These are phyloP conservation scores for Loris lydekkerianus DNA, from an alignment of 2,797 vertebrate species.

Conservation along the genomic window DNA sequence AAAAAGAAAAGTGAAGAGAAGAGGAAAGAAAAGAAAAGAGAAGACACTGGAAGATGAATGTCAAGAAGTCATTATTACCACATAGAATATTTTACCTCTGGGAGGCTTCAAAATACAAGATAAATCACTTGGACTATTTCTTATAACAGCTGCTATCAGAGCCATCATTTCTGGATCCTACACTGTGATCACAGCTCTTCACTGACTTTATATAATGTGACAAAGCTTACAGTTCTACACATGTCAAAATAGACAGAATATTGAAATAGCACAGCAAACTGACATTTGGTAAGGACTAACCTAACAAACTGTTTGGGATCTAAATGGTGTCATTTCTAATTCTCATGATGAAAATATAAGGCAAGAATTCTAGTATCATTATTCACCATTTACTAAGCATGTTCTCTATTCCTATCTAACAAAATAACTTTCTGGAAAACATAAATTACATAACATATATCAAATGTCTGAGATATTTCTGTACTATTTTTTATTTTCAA, in stretches of 20 bases:
- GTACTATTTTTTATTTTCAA: background rate
- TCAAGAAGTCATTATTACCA: background rate
- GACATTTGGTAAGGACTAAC: background rate
- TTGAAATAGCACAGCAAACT: background rate
- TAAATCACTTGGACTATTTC: background rate
- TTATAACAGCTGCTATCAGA: background rate
- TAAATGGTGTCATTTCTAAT: slow-evolving; percentile 34
- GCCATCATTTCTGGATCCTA: background rate
- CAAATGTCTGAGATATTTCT: background rate
- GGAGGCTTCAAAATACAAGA: background rate
- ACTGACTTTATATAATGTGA: background rate
- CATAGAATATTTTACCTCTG: background rate
- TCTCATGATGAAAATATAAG: background rate
- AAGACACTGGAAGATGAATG: background rate
- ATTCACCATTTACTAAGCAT: background rate
- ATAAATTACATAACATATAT: background rate
- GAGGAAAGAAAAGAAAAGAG: too few species aligned
- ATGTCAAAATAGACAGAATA: background rate
- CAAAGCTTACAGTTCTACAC: background rate
- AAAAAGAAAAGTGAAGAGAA: too few species aligned
- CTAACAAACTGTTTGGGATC: background rate
- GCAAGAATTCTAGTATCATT: background rate
- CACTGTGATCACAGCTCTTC: background rate
- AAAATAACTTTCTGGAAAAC: background rate
- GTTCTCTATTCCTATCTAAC: background rate